These are phyloP conservation scores for Homalodisca vitripennis DNA, from an alignment of 1,140 invertebrate species.

Conservation along the genomic window DNA sequence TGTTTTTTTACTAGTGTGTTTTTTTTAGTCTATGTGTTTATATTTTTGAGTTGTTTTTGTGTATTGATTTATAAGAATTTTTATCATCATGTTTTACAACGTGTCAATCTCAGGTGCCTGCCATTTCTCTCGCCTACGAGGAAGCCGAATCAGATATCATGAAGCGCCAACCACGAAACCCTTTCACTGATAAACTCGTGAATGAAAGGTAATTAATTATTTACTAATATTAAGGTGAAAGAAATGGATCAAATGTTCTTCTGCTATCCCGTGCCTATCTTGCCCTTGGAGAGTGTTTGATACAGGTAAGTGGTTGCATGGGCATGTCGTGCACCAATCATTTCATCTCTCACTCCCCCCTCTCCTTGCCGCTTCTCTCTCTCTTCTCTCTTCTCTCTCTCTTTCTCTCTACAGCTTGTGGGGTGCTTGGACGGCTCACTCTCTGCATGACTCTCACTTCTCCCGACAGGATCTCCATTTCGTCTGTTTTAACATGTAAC, in stretches of 20 bases:
- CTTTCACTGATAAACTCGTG: conserved; percentile 94
- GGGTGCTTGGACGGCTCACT: neutral
- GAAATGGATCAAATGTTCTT: neutral
- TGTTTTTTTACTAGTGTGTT: neutral
- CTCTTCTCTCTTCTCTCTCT: conserved; percentile 39
- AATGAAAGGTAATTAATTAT: conserved; percentile 86
- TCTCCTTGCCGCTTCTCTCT: neutral
- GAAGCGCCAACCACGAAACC: conserved; percentile 96
- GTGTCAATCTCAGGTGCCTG: conserved; percentile 74
- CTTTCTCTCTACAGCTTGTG: conserved; percentile 1
- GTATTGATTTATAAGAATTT: conserved; percentile 30
- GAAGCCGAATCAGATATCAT: conserved; percentile 98
- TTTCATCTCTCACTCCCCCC: conserved; percentile 28
- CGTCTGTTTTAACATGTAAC: neutral
- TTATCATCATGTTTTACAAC: conserved; percentile 42
- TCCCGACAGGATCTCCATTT: conserved; percentile 14
- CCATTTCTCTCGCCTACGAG: conserved; percentile 98
- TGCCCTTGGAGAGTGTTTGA: neutral
- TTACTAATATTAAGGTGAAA: neutral
- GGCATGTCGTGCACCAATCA: conserved; percentile 18
- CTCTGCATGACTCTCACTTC: neutral
- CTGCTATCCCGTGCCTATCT: neutral
- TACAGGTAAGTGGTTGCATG: conserved; percentile 4
- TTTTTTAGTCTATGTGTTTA: conserved; percentile 32
- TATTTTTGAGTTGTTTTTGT: conserved; percentile 32